Conservation (phyloP, 2,888 invertebrate species). For the Gortyna flavago region DNA sequence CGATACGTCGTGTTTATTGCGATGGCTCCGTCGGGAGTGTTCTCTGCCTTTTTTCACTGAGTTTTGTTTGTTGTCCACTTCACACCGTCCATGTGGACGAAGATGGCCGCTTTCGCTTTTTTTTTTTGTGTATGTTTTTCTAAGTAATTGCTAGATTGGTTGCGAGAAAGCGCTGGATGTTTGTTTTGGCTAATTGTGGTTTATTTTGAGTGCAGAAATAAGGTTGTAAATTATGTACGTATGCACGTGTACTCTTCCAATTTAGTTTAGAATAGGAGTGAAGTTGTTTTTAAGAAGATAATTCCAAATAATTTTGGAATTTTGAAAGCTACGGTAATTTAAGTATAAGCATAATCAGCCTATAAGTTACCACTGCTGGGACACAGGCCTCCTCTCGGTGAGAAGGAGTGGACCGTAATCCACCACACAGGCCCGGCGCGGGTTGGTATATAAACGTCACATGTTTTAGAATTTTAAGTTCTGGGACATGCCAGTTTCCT, state of each 20-base stretch:
- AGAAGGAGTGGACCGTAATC: no score
- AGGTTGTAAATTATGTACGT: not conserved
- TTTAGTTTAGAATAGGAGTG: not conserved
- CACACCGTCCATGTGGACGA: slow-evolving; percentile 38
- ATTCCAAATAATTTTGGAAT: no score
- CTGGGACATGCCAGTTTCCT: not conserved
- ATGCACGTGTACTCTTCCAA: not conserved
- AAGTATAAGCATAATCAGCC: not conserved
- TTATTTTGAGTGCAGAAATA: slow-evolving; percentile 5
- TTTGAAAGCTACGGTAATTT: not conserved
- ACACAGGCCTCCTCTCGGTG: not conserved
- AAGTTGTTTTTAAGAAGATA: not conserved
- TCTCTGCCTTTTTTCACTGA: slow-evolving; percentile 67
- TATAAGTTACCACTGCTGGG: not conserved
- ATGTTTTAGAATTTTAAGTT: not conserved
- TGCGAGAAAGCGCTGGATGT: not conserved
- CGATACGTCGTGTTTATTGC: slow-evolving; percentile 73
- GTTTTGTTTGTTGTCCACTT: slow-evolving; percentile 69
- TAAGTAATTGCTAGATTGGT: slow-evolving; percentile 43
- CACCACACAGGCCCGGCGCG: no score
- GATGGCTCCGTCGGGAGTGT: slow-evolving; percentile 74
- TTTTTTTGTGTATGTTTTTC: slow-evolving; percentile 31
- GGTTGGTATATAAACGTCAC: not conserved
- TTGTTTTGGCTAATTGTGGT: slow-evolving; percentile 6
- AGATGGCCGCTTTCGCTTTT: slow-evolving; percentile 35